Percentiles rank a stretch among this genome's conserved stretches.
Conservation (phyloP, 2,888 invertebrate species). For the Cheilosia impressa region DNA sequence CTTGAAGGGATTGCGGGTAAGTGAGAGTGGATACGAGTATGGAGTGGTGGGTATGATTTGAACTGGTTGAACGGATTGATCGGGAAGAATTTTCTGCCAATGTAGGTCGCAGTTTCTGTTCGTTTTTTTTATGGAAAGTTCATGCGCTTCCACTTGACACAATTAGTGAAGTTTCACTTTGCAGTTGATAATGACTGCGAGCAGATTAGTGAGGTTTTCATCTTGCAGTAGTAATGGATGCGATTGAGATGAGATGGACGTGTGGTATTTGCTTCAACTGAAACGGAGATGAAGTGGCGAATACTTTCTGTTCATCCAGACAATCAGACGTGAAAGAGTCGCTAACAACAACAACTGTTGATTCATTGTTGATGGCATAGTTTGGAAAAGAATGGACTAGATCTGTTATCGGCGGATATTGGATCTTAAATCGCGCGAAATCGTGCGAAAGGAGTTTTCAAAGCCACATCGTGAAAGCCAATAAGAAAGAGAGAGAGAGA, state of each 20-base stretch:
- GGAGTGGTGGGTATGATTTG: slow-evolving; percentile 40
- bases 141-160: slow-evolving; percentile 70
- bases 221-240: slow-evolving; percentile 1
- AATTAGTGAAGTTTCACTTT: slow-evolving; percentile 72
- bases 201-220: background rate
- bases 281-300: slow-evolving; percentile 38
- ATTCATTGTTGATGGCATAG: no score
- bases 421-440: no score
- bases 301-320: background rate
- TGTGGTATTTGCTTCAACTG: slow-evolving; percentile 21
- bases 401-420: no score
- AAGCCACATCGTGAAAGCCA: no score
- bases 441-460: no score
- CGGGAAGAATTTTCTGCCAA: slow-evolving; percentile 52
- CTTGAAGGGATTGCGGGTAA: slow-evolving; percentile 93
- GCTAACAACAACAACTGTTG: no score
- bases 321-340: background rate
- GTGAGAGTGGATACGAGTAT: slow-evolving; percentile 74
- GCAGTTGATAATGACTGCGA: slow-evolving; percentile 1
- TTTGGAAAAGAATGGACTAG: no score
- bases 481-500: no score
- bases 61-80: slow-evolving; percentile 47
- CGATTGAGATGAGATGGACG: slow-evolving; percentile 32
- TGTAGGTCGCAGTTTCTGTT: slow-evolving; percentile 52
- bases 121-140: slow-evolving; percentile 56